Evolutionary conservation across 2,888 invertebrate species (phyloP).

Genomic region (Drosophila infuscata): DNA sequence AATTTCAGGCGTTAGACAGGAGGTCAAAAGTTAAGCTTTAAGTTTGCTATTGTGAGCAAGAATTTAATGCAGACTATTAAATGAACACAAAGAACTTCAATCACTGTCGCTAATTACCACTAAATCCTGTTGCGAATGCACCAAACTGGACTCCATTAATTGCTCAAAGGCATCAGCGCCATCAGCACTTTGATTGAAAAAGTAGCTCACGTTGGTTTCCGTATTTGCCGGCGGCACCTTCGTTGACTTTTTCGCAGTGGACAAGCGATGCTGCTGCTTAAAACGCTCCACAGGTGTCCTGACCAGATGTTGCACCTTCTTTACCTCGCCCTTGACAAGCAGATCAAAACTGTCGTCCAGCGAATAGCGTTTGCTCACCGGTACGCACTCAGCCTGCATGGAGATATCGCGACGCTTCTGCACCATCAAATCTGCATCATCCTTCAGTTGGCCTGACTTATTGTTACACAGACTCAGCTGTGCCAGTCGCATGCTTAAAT

Average conservation of each 20-base stretch:
- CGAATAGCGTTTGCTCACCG: slow-evolving; percentile 59
- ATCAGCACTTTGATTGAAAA: slow-evolving; percentile 85
- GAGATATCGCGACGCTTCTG: slow-evolving; percentile 68
- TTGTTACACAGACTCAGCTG: slow-evolving; percentile 43
- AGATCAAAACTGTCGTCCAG: slow-evolving; percentile 82
- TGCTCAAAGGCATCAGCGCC: slow-evolving; percentile 88
- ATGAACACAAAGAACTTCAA: slow-evolving; percentile 29
- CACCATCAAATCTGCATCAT: slow-evolving; percentile 71
- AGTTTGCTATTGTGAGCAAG: slow-evolving; percentile 22
- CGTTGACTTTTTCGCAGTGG: slow-evolving; percentile 1
- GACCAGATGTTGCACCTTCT: slow-evolving; percentile 24
- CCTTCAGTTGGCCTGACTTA: slow-evolving; percentile 26
- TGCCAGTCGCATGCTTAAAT: slow-evolving; percentile 58
- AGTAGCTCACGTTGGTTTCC: slow-evolving; percentile 85
- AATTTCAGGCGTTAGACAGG: slow-evolving; percentile 12
- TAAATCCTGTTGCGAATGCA: slow-evolving; percentile 21
- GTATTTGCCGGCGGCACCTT: neutral
- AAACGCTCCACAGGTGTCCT: slow-evolving; percentile 76
- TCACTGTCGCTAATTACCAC: slow-evolving; percentile 67
- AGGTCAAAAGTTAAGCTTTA: slow-evolving; percentile 31
- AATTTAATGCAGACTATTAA: slow-evolving; percentile 40
- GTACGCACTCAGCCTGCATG: slow-evolving; percentile 22
- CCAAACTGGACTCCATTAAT: slow-evolving; percentile 85
- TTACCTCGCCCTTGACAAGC: slow-evolving; percentile 60
- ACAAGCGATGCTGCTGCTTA: slow-evolving; percentile 56